These are phyloP conservation scores for Eristalis arbustorum DNA, from an alignment of 2,888 invertebrate genomes.

Conservation along the genomic window DNA sequence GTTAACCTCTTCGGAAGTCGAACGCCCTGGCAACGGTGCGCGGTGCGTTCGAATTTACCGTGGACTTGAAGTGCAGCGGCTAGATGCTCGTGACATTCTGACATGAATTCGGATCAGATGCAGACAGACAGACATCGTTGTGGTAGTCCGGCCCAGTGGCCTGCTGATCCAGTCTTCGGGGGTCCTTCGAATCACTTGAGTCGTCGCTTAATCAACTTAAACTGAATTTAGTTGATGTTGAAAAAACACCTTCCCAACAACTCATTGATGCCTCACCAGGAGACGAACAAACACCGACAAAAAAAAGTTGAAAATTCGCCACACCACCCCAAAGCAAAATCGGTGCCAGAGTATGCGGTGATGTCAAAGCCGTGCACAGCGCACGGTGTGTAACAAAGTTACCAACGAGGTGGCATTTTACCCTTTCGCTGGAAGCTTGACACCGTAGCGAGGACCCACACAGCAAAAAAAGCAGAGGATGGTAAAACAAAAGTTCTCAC, in stretches of 20 bases:
- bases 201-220: neutral
- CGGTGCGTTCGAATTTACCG: neutral
- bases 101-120: neutral
- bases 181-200: neutral
- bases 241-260: neutral
- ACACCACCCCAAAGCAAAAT: neutral
- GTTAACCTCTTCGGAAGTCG: slow-evolving; percentile 22
- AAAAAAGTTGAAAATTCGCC: neutral
- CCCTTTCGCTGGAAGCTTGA: slow-evolving; percentile 16
- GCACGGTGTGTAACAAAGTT: slow-evolving; percentile 15
- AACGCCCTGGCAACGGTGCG: slow-evolving; percentile 1
- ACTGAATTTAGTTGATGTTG: too few relatives aligned
- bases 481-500: slow-evolving; percentile 16
- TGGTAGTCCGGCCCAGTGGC: neutral
- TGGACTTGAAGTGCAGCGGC: neutral
- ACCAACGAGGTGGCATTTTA: slow-evolving; percentile 37
- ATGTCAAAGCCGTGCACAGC: slow-evolving; percentile 22
- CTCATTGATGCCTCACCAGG: neutral
- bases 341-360: slow-evolving; percentile 1
- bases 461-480: neutral
- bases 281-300: neutral
- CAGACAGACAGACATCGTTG: neutral
- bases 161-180: too few relatives aligned
- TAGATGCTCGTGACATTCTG: neutral
- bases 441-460: neutral